Conservation (phyloP, 2,797 vertebrate genomes). For the Poecilia wingei region DNA sequence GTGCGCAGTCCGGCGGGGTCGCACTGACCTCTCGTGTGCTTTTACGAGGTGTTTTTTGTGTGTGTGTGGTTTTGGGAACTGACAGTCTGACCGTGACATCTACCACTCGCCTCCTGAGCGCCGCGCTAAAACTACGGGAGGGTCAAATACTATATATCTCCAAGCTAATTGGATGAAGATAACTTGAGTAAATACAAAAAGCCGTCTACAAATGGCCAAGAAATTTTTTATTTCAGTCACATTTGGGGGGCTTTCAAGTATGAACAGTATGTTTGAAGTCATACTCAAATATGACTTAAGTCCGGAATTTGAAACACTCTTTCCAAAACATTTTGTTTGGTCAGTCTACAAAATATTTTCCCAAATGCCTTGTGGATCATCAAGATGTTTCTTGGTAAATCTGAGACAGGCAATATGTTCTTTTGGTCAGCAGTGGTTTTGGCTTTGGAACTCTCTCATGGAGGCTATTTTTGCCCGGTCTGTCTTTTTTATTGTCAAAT, state of each 20-base stretch:
- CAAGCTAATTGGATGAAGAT: not conserved
- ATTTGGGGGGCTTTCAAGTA: not conserved
- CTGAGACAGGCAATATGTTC: not conserved
- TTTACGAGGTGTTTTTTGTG: too few relatives aligned
- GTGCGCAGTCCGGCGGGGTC: too few relatives aligned
- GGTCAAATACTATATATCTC: not conserved
- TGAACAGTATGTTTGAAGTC: not conserved
- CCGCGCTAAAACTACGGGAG: too few relatives aligned
- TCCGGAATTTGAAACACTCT: not conserved
- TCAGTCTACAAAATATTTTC: not conserved
- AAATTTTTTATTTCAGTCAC: not conserved
- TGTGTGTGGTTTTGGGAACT: too few relatives aligned
- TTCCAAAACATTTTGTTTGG: not conserved
- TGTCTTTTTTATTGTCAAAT: not conserved
- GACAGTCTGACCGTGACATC: too few relatives aligned
- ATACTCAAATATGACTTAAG: not conserved
- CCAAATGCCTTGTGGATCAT: not conserved
- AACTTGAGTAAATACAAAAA: not conserved
- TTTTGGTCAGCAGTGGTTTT: not conserved
- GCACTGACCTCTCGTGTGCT: too few relatives aligned
- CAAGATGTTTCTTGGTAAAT: not conserved
- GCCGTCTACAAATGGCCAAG: not conserved
- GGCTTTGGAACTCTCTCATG: not conserved
- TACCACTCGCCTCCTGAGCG: too few relatives aligned
- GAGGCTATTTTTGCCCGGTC: not conserved